Evolutionary conservation across 2,797 vertebrate genomes (phyloP).

Genomic region (Garrulus glandarius): DNA sequence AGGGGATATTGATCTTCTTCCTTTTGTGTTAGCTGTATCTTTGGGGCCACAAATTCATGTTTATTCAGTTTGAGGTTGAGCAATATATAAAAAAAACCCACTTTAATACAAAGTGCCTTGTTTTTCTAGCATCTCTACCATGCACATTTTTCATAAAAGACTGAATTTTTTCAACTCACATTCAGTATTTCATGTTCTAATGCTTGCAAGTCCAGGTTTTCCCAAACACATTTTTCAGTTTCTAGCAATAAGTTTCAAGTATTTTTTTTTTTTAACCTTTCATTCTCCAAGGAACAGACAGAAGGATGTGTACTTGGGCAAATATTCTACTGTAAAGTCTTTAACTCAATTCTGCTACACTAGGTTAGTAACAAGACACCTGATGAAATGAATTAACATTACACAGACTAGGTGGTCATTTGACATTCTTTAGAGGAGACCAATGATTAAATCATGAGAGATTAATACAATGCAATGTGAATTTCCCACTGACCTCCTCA

Average conservation of each 20-base stretch:
- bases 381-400: background rate
- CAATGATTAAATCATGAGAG: background rate
- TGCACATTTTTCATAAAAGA: background rate
- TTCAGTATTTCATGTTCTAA: background rate
- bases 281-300: background rate
- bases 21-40: background rate
- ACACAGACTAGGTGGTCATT: background rate
- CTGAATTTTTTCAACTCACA: background rate
- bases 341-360: background rate
- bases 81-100: background rate
- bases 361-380: background rate
- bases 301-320: background rate
- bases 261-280: accelerated
- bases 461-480: background rate
- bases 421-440: background rate
- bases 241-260: background rate
- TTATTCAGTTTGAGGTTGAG: background rate
- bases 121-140: background rate
- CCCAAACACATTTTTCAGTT: background rate
- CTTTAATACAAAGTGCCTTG: background rate
- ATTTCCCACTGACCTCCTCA: background rate
- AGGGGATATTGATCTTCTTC: background rate
- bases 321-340: background rate
- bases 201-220: background rate
- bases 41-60: background rate